Base-by-base conservation (phyloP, 2,797 vertebrate genomes). In the Scarus forsteni region DNA sequence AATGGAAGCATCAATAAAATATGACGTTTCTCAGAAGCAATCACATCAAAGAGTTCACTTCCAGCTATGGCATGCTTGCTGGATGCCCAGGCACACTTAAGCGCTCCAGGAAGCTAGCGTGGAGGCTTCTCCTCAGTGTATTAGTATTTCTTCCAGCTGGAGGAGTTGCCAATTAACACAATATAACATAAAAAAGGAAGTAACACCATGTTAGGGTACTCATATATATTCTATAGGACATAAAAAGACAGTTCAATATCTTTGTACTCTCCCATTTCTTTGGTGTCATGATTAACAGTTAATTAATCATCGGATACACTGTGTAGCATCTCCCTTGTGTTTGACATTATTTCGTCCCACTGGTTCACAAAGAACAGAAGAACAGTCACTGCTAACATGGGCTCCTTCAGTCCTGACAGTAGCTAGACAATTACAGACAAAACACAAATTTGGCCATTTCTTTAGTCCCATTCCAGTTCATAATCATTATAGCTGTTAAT, bases 1-100 rank as follows among this genome's bases (percentile, higher is more conserved):
- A 95, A 95, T 93, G 90, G 85, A 93, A 79, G 85, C 90, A 95
- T 97, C 93, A 96, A 96, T 96, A 96, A 96, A 94, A 95, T 71
- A 96, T 95, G 89, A 93, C 76, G 81, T 91, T 93, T 86, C 90
- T 95, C 94, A 94, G 91, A 94, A 91, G 90, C 81, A 85, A 94
- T 95, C 92, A 95, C 91, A 94, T 96, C 93, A 95, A 93, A 96
- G 90, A 67, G 53, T 89, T 93, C 89, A 89, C 85, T 93, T 92
- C 87, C 87, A 94, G 91, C 92, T 78, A 84, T 66, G 87, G 86
- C 85, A 89, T 75, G 78, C 77, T 81, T 89, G 86, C 84, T 81
- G 74, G 87, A 89, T 86, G 73, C 85, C 88, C 79, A 87, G 90
- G 92, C 87, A 92, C 83, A 84, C 70, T 88, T 91, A 88, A 85